Evolutionary conservation across 1,140 invertebrate genomes (phyloP), one percentile per base, ranked within the genome.

Genomic region (Scylla paramamosain): DNA sequence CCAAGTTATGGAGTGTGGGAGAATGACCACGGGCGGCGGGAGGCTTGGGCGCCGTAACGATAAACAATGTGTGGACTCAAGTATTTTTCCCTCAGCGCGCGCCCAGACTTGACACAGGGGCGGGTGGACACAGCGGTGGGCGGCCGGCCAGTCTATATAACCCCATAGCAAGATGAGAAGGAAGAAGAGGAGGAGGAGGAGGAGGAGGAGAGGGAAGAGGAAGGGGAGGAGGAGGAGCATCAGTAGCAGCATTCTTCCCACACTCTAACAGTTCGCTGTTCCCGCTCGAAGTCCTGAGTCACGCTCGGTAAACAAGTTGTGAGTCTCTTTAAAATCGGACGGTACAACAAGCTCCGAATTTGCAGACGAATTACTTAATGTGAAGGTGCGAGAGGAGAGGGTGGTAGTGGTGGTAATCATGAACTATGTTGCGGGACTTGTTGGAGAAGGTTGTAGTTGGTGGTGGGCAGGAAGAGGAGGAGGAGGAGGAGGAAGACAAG

Each of bases 251-350:
- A 25, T 25, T 10, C 32, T 48, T 90, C n/a, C 88, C 84, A 45
- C 39, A 48, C 39, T 14, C n/a, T 46, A 20, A 88, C 31, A 32
- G 32, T 39, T 31, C 20, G 31, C 20, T 39, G 45, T 90, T 90
- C 31, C 20, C 45, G 16, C 45, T 45, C 25, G 48, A 59, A 46
- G 48, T 28, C 48, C 4, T 12, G 89, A 91, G 89, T 59, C 89
- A 91, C 89, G 89, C 29, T 91, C 48, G n/a, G 89, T 59, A 91
- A 91, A 91, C 52, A 91, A 14, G 0, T 59, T 48, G 89, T 59
- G 89, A 91, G 59, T 59, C 89, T 91, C 89, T 29, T 91, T 91
- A 59, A 59, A 46, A 25, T 28, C 12, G n/a, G 89, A 91, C 48
- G 52, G 89, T 59, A 91, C 2, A 91, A 91, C 89, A 67, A 91